Percentiles rank a stretch among this genome's conserved stretches.
These are phyloP conservation scores for Passer domesticus DNA, from an alignment of 2,113 vertebrate genomes.

Conservation along the genomic window DNA sequence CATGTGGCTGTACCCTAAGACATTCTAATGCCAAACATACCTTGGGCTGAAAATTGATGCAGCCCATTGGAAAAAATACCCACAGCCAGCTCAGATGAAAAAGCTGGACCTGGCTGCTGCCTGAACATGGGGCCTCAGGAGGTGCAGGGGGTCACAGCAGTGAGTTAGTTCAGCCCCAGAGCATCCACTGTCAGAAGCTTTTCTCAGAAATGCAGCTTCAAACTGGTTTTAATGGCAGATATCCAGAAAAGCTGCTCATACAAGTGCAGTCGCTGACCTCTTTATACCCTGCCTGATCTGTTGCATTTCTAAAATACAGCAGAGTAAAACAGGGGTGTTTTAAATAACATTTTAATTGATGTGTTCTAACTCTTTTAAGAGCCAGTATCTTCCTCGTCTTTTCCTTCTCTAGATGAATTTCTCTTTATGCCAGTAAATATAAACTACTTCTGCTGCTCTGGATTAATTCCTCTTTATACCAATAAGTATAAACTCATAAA, in stretches of 20 bases:
- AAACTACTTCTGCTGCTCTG: not conserved
- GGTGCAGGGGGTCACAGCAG: not conserved
- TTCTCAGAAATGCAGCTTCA: slow-evolving; percentile 5
- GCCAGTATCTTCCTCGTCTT: not conserved
- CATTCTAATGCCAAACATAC: not conserved
- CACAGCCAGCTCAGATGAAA: not conserved
- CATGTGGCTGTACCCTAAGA: not conserved
- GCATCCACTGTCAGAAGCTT: not conserved
- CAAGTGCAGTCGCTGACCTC: not conserved
- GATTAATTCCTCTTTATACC: not conserved
- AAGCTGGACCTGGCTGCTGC: not conserved
- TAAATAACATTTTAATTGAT: not conserved
- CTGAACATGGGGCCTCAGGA: not conserved
- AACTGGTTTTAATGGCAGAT: not conserved
- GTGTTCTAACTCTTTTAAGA: not conserved
- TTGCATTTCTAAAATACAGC: not conserved
- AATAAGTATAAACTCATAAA: not conserved
- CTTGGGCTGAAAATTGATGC: slow-evolving; percentile 33
- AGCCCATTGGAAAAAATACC: not conserved
- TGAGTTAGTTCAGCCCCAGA: not conserved
- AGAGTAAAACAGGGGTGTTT: not conserved
- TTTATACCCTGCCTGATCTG: not conserved
- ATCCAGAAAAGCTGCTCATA: not conserved
- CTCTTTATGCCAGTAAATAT: not conserved
- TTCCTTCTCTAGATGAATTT: not conserved